Conservation (phyloP, 2,888 invertebrate genomes). For the Noctua fimbriata region DNA sequence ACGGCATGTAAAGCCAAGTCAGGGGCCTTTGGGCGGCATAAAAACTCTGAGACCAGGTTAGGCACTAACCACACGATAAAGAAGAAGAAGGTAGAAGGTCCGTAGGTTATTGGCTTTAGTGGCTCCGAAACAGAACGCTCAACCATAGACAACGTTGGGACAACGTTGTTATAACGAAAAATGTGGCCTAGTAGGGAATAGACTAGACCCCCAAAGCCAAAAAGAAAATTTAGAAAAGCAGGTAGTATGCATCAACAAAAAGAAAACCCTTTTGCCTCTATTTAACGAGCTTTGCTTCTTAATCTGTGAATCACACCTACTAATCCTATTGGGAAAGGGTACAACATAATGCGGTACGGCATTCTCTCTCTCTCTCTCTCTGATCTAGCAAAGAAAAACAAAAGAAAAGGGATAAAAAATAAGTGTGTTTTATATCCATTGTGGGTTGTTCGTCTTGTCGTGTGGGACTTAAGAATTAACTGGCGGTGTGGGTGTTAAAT, state of each 20-base stretch:
- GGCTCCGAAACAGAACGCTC: neutral
- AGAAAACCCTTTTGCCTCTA: neutral
- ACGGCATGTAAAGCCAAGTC: no score
- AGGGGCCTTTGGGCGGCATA: no score
- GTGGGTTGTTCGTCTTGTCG: conserved; percentile 36
- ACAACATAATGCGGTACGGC: neutral
- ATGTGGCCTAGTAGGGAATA: neutral
- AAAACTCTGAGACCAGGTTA: no score
- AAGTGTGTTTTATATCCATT: conserved; percentile 24
- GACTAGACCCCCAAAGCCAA: neutral
- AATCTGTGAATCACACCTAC: neutral
- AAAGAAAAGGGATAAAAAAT: conserved; percentile 21
- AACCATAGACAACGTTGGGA: no score
- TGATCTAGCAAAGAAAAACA: conserved; percentile 19
- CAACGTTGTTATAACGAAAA: neutral
- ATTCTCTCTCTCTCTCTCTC: neutral
- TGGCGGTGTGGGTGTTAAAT: conserved; percentile 34
- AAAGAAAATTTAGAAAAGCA: neutral
- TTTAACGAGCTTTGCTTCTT: neutral
- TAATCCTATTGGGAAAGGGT: neutral
- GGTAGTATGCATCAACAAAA: neutral
- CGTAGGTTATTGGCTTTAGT: neutral
- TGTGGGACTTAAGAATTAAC: conserved; percentile 35
- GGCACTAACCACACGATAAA: no score
- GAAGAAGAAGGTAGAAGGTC: no score